Evolutionary conservation across 2,797 vertebrate species (phyloP).

Genomic region (Acestrorhynchus altus): DNA sequence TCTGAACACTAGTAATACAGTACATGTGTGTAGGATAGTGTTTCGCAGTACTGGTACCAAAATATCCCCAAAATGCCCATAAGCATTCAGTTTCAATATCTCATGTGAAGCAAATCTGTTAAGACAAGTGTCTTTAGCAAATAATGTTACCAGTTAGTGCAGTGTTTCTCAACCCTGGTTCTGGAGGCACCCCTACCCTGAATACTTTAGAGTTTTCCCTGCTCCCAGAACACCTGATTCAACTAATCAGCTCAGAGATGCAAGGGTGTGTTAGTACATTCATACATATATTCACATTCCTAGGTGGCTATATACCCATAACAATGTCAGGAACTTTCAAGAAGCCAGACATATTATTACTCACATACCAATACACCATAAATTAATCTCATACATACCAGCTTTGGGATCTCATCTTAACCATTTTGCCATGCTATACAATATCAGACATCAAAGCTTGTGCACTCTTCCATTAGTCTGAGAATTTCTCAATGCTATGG

Average conservation of each 20-base stretch:
- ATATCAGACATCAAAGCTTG: slow-evolving; percentile 46
- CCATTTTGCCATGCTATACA: slow-evolving; percentile 17
- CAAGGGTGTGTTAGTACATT: too few species aligned
- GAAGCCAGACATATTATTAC: background rate
- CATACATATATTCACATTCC: background rate
- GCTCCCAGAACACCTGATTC: too few species aligned
- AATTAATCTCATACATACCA: background rate
- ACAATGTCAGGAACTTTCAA: background rate
- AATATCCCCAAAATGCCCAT: too few species aligned
- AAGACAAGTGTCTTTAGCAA: background rate
- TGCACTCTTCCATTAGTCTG: slow-evolving; percentile 40
- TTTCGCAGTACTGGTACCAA: too few species aligned
- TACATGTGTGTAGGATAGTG: too few species aligned
- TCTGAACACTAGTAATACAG: too few species aligned
- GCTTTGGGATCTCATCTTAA: slow-evolving; percentile 4
- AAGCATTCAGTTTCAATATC: background rate
- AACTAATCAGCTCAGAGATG: too few species aligned
- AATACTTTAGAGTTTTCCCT: too few species aligned
- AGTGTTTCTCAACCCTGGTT: too few species aligned
- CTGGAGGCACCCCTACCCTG: too few species aligned
- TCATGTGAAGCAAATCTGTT: background rate
- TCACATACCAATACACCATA: background rate
- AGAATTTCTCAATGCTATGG: slow-evolving; percentile 29
- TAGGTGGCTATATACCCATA: too few species aligned
- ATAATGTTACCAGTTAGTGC: background rate